Conservation (phyloP, 2,797 vertebrate genomes). For the Ispidina lecontei region DNA sequence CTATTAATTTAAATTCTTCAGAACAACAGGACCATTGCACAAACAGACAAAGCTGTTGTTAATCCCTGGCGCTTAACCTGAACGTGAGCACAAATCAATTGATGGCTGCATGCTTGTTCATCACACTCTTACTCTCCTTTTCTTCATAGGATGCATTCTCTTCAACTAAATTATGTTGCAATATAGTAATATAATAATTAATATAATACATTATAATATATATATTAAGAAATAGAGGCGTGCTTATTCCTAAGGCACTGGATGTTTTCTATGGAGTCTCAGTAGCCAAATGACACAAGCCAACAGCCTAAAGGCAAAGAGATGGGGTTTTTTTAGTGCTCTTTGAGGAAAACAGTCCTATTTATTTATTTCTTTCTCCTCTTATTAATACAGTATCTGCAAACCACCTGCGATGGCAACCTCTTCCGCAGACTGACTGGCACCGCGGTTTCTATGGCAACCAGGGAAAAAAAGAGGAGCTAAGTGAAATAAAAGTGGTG, state of each 20-base stretch:
- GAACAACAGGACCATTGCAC: background rate
- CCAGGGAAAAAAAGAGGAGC: background rate
- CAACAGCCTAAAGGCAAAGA: background rate
- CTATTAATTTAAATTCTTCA: background rate
- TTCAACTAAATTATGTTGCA: background rate
- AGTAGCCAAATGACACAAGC: constrained; percentile 1
- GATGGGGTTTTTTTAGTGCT: constrained; percentile 40
- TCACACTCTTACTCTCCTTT: background rate
- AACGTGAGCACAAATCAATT: background rate
- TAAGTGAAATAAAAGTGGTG: constrained; percentile 75
- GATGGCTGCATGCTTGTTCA: background rate
- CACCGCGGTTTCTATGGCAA: constrained; percentile 83
- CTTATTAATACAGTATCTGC: constrained; percentile 51
- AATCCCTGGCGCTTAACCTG: background rate
- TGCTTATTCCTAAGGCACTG: background rate
- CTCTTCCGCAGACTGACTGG: constrained; percentile 71
- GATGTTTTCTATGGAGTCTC: background rate
- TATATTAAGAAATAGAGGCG: background rate
- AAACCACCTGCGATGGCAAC: constrained; percentile 77
- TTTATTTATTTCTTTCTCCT: background rate
- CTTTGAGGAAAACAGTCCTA: constrained; percentile 16
- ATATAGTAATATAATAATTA: no score
- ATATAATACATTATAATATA: no score
- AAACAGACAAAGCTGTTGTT: background rate
- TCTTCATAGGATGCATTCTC: background rate